Base-by-base conservation (phyloP, 2,797 vertebrate species). In the Prionace glauca region DNA sequence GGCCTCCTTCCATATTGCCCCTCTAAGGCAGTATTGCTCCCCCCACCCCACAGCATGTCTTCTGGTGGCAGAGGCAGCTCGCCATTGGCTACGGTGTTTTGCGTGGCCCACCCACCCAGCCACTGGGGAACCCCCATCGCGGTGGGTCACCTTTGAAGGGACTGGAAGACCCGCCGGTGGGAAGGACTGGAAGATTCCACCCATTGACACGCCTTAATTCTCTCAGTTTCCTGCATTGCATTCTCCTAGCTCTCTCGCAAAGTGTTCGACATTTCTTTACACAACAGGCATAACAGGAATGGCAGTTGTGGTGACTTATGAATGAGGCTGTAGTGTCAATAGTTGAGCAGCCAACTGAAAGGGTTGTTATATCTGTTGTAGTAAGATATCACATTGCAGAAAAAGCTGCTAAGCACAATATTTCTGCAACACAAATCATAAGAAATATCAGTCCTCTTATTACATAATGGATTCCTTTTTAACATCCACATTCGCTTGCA, bases 391-490 rank as follows among this genome's bases (percentile, higher is more conserved):
- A 71, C 67, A 94, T 41, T 24, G 45, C 69, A 45, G 41, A 32
- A 72, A 50, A 29, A 94, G 41, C 93, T 22, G 50, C 26, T 11
- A 94, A 50, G 4, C 45, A 56, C 36, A 94, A 74, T 94, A 94
- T 74, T 94, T 29, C 36, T 94, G n/a, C 41, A 94, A n/a, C 72
- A 5, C 20, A 74, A 45, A 71, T 32, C 41, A 41, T 94, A 41
- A 94, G 41, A 69, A 36, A 69, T 67, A 69, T 50, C 26, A 74
- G 24, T 7, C 41, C 5, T 74, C 24, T 71, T 94, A 74, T 50
- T 94, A 69, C 26, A 93, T 93, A 69, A 93, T 67, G 69, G 91
- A 36, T 90, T 60, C 87, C 56, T 62, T 32, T 90, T 62, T 77
- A 77, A 77, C 8, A 32, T 77, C 74, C 29, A 14, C 87, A 69